These are phyloP conservation scores for Sarcophaga peregrina DNA, from an alignment of 1,140 invertebrate genomes.

Conservation along the genomic window DNA sequence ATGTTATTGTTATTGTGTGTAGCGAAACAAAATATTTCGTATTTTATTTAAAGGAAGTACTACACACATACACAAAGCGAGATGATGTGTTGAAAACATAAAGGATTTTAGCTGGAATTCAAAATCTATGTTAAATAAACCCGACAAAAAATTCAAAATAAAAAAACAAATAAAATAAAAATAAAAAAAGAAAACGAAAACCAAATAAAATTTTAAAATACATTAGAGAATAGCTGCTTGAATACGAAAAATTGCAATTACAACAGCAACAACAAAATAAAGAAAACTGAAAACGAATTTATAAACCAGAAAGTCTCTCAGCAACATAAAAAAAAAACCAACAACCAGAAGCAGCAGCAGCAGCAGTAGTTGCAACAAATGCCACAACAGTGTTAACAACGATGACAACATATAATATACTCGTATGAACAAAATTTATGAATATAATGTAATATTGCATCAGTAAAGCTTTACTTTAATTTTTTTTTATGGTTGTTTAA, in stretches of 20 bases:
- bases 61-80: neutral
- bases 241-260: neutral
- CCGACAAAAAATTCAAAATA: neutral
- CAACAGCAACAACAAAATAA: neutral
- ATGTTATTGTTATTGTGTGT: neutral
- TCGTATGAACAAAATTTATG: slow-evolving; percentile 9
- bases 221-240: neutral
- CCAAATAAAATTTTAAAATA: neutral
- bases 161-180: neutral
- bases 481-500: no score
- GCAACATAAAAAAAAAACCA: neutral
- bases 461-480: neutral
- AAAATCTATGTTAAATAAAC: neutral
- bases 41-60: neutral
- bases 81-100: neutral
- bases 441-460: slow-evolving; percentile 26
- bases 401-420: neutral
- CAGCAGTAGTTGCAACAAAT: neutral
- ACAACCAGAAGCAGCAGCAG: neutral
- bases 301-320: neutral
- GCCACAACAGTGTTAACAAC: neutral
- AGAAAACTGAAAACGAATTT: neutral
- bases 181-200: no score
- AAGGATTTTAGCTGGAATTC: neutral
- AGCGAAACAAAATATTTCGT: neutral